Conservation (phyloP, 2,797 vertebrate genomes). For the Hozukius guyotensis region DNA sequence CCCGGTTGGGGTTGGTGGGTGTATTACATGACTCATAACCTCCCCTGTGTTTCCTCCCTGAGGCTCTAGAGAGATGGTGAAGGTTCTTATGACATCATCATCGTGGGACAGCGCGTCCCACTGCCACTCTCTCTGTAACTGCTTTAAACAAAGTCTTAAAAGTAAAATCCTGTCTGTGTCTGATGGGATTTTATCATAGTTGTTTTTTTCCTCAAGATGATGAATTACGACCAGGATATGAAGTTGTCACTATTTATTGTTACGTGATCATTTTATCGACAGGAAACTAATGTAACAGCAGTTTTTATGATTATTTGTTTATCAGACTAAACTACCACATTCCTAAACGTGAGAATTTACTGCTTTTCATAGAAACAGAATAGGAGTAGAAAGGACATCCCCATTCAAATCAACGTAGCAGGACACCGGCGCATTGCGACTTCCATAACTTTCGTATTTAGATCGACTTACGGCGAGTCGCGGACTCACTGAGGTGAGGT, state of each 20-base stretch:
- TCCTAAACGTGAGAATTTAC: neutral
- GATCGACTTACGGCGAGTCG: neutral
- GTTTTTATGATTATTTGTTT: neutral
- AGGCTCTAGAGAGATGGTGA: constrained; percentile 3
- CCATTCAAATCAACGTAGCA: neutral
- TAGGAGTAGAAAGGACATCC: neutral
- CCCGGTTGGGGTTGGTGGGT: constrained; percentile 22
- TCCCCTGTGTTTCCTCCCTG: constrained; percentile 18
- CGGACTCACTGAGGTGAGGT: neutral
- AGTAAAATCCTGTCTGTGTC: neutral
- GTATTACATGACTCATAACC: constrained; percentile 53
- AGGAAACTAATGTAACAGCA: neutral
- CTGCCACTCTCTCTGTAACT: neutral
- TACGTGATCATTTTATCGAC: neutral
- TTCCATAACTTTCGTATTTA: neutral
- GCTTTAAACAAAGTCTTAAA: neutral
- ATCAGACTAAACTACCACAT: neutral
- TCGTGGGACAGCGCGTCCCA: neutral
- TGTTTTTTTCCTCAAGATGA: neutral
- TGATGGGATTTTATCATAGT: neutral
- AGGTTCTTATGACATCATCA: neutral
- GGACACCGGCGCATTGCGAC: no score
- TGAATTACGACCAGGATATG: neutral
- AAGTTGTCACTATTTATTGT: neutral
- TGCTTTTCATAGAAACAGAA: no score